phyloP scores from a whole-genome alignment of 2,797 vertebrate species.

The Siniperca scherzeri region DNA sequence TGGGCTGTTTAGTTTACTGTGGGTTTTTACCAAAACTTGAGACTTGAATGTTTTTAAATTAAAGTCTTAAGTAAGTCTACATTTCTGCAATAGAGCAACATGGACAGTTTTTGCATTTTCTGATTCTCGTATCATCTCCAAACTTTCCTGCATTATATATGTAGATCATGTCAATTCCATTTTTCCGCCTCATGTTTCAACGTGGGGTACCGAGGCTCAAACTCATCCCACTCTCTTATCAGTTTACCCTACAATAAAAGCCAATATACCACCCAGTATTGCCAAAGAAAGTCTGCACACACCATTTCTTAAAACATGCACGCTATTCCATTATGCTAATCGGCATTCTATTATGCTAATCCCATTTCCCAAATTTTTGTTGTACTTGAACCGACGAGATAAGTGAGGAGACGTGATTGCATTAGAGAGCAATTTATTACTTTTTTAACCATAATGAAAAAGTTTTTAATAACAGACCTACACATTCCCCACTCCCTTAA shows the following conservation, averaged over 20 bases:
- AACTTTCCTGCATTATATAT: not conserved
- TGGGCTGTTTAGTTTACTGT: not conserved
- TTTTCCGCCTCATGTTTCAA: not conserved
- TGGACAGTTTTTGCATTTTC: not conserved
- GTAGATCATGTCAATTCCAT: not conserved
- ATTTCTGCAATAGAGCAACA: no score
- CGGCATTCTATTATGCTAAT: constrained; percentile 51
- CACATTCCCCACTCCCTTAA: not conserved
- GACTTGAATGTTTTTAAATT: not conserved
- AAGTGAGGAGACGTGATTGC: constrained; percentile 44
- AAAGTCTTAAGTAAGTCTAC: not conserved
- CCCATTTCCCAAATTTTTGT: constrained; percentile 50
- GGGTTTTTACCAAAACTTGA: not conserved
- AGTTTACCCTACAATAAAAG: not conserved
- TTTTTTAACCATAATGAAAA: constrained; percentile 37
- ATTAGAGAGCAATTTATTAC: constrained; percentile 39
- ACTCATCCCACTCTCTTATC: not conserved
- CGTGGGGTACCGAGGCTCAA: not conserved
- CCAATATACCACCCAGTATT: not conserved
- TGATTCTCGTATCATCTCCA: not conserved
- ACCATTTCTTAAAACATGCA: constrained; percentile 37
- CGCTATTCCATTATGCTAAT: constrained; percentile 48
- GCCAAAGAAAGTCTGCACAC: constrained; percentile 13
- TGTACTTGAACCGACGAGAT: constrained; percentile 56
- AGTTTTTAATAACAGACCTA: constrained; percentile 29